Conservation (phyloP, 2,113 vertebrate genomes). For the Tychaedon coryphoeus region DNA sequence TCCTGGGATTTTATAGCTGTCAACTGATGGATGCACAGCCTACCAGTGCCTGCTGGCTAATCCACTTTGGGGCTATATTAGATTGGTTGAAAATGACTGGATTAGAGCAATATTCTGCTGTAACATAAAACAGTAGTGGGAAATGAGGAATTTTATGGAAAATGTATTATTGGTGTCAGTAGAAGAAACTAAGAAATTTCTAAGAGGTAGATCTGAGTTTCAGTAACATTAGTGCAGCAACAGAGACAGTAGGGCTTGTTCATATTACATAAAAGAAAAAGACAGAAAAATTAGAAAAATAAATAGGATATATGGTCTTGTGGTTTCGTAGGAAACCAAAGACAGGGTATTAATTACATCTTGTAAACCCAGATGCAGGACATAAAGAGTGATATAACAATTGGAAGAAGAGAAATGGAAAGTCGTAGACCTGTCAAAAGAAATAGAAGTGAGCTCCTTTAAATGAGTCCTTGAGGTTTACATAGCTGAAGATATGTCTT, state of each 20-base stretch:
- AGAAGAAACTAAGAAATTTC: neutral
- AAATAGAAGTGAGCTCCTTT: neutral
- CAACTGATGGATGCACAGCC: neutral
- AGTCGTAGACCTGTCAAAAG: neutral
- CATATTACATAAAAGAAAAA: neutral
- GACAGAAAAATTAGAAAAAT: neutral
- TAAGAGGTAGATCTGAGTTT: neutral
- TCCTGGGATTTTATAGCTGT: slow-evolving; percentile 2
- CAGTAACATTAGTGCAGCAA: neutral
- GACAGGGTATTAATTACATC: neutral
- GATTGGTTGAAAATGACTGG: slow-evolving; percentile 4
- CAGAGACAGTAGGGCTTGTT: neutral
- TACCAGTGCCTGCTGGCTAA: slow-evolving; percentile 30
- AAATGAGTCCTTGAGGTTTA: neutral
- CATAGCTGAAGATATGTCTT: neutral
- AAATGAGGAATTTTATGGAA: neutral
- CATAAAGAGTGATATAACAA: neutral
- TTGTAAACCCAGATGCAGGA: neutral
- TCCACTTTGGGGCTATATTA: slow-evolving; percentile 23
- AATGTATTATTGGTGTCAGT: neutral
- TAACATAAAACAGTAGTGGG: neutral
- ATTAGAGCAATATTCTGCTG: slow-evolving; percentile 19
- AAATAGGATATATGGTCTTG: neutral
- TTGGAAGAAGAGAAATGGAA: neutral
- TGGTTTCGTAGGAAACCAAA: slow-evolving; percentile 8